phyloP scores from a whole-genome alignment of 2,797 vertebrate genomes.

The Hydrophis major region DNA sequence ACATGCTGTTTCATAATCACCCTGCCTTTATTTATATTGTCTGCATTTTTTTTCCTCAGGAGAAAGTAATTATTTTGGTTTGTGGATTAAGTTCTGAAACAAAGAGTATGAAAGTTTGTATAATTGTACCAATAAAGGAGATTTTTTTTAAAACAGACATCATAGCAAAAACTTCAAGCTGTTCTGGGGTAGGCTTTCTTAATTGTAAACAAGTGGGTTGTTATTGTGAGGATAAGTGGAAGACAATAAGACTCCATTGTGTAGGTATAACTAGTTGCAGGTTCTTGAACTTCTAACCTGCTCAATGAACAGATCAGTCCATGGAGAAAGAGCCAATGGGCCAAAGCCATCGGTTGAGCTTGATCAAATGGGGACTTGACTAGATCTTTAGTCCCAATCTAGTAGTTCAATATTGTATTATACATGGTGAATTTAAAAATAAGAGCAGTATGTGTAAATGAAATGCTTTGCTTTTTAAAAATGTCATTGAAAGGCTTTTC shows the following conservation, averaged over 20 bases:
- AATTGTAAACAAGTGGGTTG: background rate
- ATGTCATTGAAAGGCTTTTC: conserved; percentile 3
- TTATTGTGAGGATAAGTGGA: background rate
- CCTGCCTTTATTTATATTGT: background rate
- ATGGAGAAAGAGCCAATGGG: background rate
- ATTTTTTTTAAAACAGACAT: background rate
- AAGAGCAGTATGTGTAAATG: background rate
- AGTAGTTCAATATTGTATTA: background rate
- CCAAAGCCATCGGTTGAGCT: background rate
- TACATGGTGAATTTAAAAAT: background rate
- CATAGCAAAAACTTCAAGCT: background rate
- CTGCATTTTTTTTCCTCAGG: background rate
- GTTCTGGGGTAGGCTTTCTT: background rate
- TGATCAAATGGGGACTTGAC: background rate
- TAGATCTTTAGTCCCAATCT: background rate
- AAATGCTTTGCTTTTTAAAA: background rate
- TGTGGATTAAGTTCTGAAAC: background rate
- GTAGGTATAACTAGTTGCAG: background rate
- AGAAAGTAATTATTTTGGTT: background rate
- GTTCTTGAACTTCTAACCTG: background rate
- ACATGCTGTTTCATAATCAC: background rate
- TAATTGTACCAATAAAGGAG: background rate
- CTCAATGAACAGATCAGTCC: background rate
- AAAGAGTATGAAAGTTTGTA: background rate
- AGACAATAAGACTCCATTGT: background rate